Percentiles rank a stretch among this genome's conserved stretches.
phyloP scores from a whole-genome alignment of 1,140 invertebrate species.

The Drosophila lacteicornis region DNA sequence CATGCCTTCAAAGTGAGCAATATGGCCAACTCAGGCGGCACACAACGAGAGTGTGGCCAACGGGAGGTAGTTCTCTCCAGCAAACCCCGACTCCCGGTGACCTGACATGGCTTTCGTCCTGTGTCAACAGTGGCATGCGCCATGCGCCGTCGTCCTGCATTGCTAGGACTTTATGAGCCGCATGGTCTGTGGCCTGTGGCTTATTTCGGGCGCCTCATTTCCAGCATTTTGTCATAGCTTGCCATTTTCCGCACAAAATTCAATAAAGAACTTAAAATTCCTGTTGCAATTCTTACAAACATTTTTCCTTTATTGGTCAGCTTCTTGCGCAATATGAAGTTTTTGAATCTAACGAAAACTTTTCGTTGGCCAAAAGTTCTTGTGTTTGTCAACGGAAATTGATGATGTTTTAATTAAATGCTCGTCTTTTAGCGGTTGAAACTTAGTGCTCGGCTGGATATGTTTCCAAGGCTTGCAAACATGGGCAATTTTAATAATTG shows the following conservation, averaged over 20 bases:
- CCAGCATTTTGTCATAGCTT: conserved; percentile 52
- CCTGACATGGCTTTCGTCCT: conserved; percentile 20
- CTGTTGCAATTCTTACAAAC: conserved; percentile 8
- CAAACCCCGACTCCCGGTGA: conserved; percentile 3
- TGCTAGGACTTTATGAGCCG: conserved; percentile 32
- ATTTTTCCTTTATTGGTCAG: conserved; percentile 26
- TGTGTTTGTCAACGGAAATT: conserved; percentile 17
- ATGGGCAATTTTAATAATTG: conserved; percentile 1
- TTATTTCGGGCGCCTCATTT: conserved; percentile 37
- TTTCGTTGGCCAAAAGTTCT: conserved; percentile 25
- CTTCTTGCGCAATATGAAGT: conserved; percentile 4
- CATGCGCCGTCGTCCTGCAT: conserved; percentile 25
- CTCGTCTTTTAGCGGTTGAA: neutral
- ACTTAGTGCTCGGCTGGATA: neutral
- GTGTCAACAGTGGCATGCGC: conserved; percentile 29
- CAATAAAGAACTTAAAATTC: conserved; percentile 63
- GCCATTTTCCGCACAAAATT: conserved; percentile 66
- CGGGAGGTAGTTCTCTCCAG: too few relatives aligned
- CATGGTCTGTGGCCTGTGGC: conserved; percentile 43
- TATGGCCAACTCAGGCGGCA: conserved; percentile 3
- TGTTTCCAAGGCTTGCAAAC: neutral
- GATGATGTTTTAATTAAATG: conserved; percentile 21
- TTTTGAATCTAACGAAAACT: conserved; percentile 15
- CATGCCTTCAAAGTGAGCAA: conserved; percentile 17
- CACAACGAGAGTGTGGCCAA: neutral